phyloP scores from a whole-genome alignment of 2,888 invertebrate genomes.

The Gandaritis pyraliata region DNA sequence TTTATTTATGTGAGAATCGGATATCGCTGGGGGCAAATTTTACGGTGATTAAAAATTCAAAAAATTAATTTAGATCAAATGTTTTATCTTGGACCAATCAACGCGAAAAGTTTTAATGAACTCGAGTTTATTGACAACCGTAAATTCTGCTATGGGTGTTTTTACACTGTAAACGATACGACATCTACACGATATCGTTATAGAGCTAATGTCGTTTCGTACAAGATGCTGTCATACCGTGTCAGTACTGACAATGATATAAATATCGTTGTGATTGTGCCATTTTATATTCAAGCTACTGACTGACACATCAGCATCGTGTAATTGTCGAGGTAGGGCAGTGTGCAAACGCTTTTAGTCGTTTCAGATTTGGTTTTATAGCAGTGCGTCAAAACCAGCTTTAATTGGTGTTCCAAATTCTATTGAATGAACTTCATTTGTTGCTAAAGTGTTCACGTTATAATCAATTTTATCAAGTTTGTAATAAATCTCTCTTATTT shows the following conservation, averaged over 20 bases:
- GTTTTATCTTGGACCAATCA: conserved; percentile 63
- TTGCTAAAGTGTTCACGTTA: conserved; percentile 52
- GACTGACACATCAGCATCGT: too few relatives aligned
- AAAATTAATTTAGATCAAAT: conserved; percentile 57
- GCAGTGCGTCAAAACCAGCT: conserved; percentile 49
- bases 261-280: too few relatives aligned
- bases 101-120: conserved; percentile 66
- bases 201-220: too few relatives aligned
- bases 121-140: conserved; percentile 39
- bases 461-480: conserved; percentile 51
- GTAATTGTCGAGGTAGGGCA: too few relatives aligned
- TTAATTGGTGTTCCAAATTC: conserved; percentile 61
- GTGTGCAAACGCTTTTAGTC: background rate
- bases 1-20: conserved; percentile 50
- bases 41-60: conserved; percentile 70
- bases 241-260: too few relatives aligned
- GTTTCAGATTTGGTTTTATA: conserved; percentile 62
- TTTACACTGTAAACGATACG: too few relatives aligned
- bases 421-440: conserved; percentile 50
- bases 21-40: conserved; percentile 50
- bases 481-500: conserved; percentile 59
- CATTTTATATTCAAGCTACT: too few relatives aligned
- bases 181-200: conserved; percentile 27
- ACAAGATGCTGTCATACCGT: too few relatives aligned
- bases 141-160: conserved; percentile 51